Base-by-base conservation (phyloP, 1,140 invertebrate genomes). In the Drosophila malerkotliana region DNA sequence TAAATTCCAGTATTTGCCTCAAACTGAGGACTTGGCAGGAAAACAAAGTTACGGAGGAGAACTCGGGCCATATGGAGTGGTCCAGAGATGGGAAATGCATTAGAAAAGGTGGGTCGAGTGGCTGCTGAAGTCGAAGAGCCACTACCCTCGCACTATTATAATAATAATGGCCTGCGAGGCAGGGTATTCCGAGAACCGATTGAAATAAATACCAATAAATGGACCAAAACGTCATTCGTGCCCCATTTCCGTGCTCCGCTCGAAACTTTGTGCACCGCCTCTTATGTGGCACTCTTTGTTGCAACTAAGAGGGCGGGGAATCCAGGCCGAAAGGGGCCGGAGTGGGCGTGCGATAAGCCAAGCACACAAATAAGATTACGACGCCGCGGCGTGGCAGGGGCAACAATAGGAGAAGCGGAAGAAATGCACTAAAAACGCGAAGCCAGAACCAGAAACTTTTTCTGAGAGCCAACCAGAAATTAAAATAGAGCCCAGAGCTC, bases 131-230 rank as follows among this genome's bases (percentile, higher is more conserved):
- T 26, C 26, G 26, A 28, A 28, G 26, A 7, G 6, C 26, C 5
- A 28, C 0, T 28, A 28, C 26, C 26, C 6, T 7, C 1, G 26
- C 26, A 28, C 7, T 28, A 7, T 6, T 28, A 28, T 28, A 7
- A 7, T 7, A 6, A 1, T 5, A 5, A 28, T 7, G 6, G 26
- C 26, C 14, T 12, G 26, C 7, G 1, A 32, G 48, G 14, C 41
- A 72, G 71, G 44, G 77, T 62, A 80, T 80, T 57, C 72, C 44
- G 59, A 81, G 77, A 62, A 61, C 78, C 54, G 18, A 81, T 81
- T 81, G 67, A 81, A 81, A 81, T 81, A 81, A 81, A 81, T 81
- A 81, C 67, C 61, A 81, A 77, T 74, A 82, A 81, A 82, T 82
- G 68, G 62, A 57, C 55, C 75, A 74, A 51, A 71, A 44, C 54